These are phyloP conservation scores for Polydrusus pterygomalis DNA, from an alignment of 2,888 invertebrate genomes.

Conservation along the genomic window DNA sequence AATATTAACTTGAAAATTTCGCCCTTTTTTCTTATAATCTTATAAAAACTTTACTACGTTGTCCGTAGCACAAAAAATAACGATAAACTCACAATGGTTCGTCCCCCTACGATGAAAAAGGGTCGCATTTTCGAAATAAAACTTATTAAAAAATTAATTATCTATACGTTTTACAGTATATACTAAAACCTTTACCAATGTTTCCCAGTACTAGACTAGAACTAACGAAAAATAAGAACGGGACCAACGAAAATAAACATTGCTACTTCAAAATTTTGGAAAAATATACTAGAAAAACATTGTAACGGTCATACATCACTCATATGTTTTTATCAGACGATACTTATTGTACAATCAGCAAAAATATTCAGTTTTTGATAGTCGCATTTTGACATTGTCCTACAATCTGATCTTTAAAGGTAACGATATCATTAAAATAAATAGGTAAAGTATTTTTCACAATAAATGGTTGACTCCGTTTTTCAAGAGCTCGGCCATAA, in stretches of 20 bases:
- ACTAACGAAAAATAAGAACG: neutral
- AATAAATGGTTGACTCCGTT: too few species aligned
- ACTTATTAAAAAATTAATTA: constrained; percentile 9
- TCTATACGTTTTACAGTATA: neutral
- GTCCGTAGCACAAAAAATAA: neutral
- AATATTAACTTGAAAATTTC: constrained; percentile 4
- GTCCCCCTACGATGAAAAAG: too few species aligned
- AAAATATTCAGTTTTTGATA: neutral
- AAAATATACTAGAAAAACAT: constrained; percentile 13
- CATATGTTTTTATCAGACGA: constrained; percentile 14
- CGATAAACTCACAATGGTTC: too few species aligned
- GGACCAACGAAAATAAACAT: neutral
- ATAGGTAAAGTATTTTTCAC: too few species aligned
- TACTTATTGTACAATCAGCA: constrained; percentile 24
- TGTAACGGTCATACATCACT: constrained; percentile 3
- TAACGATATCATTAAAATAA: too few species aligned
- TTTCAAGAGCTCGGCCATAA: too few species aligned
- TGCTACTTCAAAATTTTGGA: neutral
- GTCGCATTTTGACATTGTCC: neutral
- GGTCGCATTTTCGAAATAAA: too few species aligned
- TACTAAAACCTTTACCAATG: constrained; percentile 7
- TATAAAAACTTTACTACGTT: constrained; percentile 11
- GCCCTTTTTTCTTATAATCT: neutral
- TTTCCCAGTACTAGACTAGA: neutral
- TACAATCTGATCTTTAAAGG: too few species aligned